Evolutionary conservation across 2,113 vertebrate species (phyloP).

Genomic region (Benitochromis conjunctus): DNA sequence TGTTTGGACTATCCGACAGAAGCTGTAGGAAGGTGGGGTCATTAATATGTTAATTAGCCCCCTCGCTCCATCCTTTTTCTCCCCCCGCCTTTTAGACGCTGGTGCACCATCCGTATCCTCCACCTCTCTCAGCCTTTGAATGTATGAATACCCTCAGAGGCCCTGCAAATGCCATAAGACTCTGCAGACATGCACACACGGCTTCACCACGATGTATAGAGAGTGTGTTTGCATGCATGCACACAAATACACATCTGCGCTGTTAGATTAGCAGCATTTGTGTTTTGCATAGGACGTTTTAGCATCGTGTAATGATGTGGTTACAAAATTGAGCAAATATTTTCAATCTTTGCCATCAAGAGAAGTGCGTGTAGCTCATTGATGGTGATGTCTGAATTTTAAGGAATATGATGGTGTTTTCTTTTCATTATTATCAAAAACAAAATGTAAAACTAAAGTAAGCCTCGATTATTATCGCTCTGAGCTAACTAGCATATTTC

Average conservation of each 20-base stretch:
- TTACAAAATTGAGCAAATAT: neutral
- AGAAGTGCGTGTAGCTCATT: neutral
- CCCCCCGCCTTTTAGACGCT: conserved; percentile 33
- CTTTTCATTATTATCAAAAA: neutral
- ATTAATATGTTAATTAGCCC: conserved; percentile 83
- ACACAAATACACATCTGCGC: neutral
- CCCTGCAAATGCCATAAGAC: conserved; percentile 49
- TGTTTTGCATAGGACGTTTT: neutral
- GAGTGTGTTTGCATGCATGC: neutral
- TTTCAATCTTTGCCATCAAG: neutral
- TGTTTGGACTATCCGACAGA: conserved; percentile 79
- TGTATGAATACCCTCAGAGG: conserved; percentile 51
- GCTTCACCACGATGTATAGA: neutral
- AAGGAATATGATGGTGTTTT: neutral
- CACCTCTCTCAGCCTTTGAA: conserved; percentile 54
- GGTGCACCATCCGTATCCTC: conserved; percentile 60
- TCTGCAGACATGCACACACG: conserved; percentile 21
- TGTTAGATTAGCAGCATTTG: conserved; percentile 14
- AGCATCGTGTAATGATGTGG: neutral
- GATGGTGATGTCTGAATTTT: neutral
- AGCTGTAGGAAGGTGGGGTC: conserved; percentile 78
- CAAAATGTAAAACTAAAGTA: neutral
- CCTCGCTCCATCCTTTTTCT: conserved; percentile 27
- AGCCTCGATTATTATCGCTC: neutral
- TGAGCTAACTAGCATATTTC: neutral